These are phyloP conservation scores for Procambarus clarkii DNA, from an alignment of 1,140 invertebrate species.

Conservation along the genomic window DNA sequence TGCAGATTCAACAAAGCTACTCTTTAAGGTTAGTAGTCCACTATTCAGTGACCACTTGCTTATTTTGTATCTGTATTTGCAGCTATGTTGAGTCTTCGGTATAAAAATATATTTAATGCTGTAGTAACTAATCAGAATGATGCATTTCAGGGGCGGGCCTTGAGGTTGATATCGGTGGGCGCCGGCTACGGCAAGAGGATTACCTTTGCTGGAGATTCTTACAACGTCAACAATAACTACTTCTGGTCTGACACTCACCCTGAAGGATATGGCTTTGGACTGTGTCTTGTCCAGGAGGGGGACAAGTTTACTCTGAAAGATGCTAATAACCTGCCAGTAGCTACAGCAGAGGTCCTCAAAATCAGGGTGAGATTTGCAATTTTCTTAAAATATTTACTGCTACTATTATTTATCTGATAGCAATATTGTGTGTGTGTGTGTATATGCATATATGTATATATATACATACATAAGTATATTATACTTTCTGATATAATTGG, in stretches of 20 bases:
- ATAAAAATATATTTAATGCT: too few species aligned
- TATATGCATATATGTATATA: too few species aligned
- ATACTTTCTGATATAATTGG: too few species aligned
- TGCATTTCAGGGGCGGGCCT: conserved; percentile 80
- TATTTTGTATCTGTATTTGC: not conserved
- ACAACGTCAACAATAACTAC: conserved; percentile 81
- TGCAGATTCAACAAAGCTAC: conserved; percentile 78
- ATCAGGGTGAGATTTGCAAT: conserved; percentile 78
- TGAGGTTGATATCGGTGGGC: conserved; percentile 82
- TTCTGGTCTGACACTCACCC: conserved; percentile 88
- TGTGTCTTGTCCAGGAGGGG: conserved; percentile 81
- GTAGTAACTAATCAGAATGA: too few species aligned
- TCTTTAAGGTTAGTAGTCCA: conserved; percentile 75
- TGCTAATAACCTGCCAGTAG: conserved; percentile 53
- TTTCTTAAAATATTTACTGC: not conserved
- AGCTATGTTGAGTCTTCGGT: too few species aligned
- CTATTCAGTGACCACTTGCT: too few species aligned
- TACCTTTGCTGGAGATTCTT: conserved; percentile 83
- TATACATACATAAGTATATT: too few species aligned
- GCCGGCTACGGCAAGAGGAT: conserved; percentile 86
- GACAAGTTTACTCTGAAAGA: conserved; percentile 83
- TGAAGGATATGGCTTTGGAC: conserved; percentile 84
- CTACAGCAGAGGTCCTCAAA: conserved; percentile 78
- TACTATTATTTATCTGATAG: too few species aligned
- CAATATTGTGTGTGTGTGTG: too few species aligned